These are phyloP conservation scores for Chelon auratus DNA, from an alignment of 2,797 vertebrate genomes.

Conservation along the genomic window DNA sequence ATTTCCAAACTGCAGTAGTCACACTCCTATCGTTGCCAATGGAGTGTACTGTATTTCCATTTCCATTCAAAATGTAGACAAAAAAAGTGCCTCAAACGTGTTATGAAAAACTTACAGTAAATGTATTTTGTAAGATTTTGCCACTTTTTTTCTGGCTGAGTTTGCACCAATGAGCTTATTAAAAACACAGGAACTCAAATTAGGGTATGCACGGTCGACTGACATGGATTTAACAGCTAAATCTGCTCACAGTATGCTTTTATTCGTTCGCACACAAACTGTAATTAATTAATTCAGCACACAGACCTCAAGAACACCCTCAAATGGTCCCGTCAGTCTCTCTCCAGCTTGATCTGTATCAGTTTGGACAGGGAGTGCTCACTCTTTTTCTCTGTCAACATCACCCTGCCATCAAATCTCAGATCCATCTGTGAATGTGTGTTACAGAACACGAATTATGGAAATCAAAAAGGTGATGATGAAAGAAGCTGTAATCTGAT, in stretches of 20 bases:
- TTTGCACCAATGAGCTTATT: not conserved
- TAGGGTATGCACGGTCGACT: no score
- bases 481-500: conserved; percentile 58
- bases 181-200: not conserved
- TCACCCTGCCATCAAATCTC: conserved; percentile 57
- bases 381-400: conserved; percentile 58
- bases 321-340: conserved; percentile 49
- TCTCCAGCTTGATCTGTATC: conserved; percentile 55
- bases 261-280: conserved; percentile 17
- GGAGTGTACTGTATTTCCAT: not conserved
- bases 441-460: conserved; percentile 41
- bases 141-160: not conserved
- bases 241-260: conserved; percentile 23
- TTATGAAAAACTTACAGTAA: not conserved
- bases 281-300: conserved; percentile 24
- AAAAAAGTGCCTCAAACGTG: not conserved
- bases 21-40: not conserved
- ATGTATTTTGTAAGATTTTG: not conserved
- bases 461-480: conserved; percentile 60
- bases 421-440: conserved; percentile 44
- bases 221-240: conserved; percentile 14
- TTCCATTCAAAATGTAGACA: not conserved
- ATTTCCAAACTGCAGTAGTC: no score
- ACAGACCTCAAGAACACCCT: conserved; percentile 32
- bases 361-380: conserved; percentile 38